These are phyloP conservation scores for Typhlichthys eigenmanni DNA, from an alignment of 2,797 vertebrate species.

Conservation along the genomic window DNA sequence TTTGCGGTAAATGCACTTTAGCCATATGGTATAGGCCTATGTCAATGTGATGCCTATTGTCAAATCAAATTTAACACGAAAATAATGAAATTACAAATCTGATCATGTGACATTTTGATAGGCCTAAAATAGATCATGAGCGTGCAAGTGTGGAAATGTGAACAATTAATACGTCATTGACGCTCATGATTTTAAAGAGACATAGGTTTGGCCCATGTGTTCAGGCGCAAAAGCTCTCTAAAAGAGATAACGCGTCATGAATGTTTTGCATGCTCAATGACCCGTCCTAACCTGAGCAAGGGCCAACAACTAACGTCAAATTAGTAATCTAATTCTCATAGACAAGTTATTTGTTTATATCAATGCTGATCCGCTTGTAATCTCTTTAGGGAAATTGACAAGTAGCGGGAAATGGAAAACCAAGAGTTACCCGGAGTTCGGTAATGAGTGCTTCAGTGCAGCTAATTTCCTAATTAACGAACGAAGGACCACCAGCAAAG, in stretches of 20 bases:
- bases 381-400: conserved; percentile 82
- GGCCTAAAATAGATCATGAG: background rate
- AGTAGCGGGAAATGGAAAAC: conserved; percentile 60
- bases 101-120: conserved; percentile 21
- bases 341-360: conserved; percentile 82
- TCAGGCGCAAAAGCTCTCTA: conserved; percentile 40
- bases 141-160: background rate
- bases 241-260: conserved; percentile 56
- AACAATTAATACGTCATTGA: conserved; percentile 4
- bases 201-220: conserved; percentile 2
- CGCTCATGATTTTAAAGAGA: conserved; percentile 5
- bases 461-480: conserved; percentile 87
- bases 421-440: conserved; percentile 64
- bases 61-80: no score
- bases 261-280: conserved; percentile 64
- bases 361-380: conserved; percentile 86
- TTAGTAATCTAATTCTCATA: conserved; percentile 76
- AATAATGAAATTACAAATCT: background rate
- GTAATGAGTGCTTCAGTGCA: conserved; percentile 81
- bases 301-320: conserved; percentile 76
- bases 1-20: no score
- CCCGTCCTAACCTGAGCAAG: conserved; percentile 53
- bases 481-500: conserved; percentile 83
- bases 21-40: no score
- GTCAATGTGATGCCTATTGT: no score